Percentiles rank a stretch among this genome's conserved stretches.
These are phyloP conservation scores for Monoplex corrugatus DNA, from an alignment of 2,888 invertebrate genomes.

Conservation along the genomic window DNA sequence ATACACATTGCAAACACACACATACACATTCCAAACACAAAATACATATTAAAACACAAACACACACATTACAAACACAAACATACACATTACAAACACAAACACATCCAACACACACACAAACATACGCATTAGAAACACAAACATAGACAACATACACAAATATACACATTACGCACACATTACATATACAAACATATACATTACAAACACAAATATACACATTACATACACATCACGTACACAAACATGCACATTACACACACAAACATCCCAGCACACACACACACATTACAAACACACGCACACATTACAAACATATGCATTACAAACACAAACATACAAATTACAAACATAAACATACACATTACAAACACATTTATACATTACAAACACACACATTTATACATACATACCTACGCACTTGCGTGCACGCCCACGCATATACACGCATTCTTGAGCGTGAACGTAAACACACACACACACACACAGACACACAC, in stretches of 20 bases:
- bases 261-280: too few species aligned
- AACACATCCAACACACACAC: neutral
- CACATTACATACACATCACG: too few species aligned
- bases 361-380: neutral
- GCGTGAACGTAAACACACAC: too few species aligned
- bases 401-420: too few species aligned
- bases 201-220: too few species aligned
- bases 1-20: neutral
- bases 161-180: neutral
- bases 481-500: slow-evolving; percentile 4
- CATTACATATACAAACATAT: too few species aligned
- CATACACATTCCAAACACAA: too few species aligned
- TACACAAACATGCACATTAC: too few species aligned
- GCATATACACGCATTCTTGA: too few species aligned
- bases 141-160: neutral
- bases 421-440: too few species aligned
- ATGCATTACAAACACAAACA: neutral
- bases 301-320: neutral
- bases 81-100: neutral
- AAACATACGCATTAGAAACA: neutral
- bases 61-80: neutral
- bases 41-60: neutral
- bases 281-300: too few species aligned
- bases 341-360: neutral
- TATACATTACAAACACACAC: neutral